These are phyloP conservation scores for Pardosa pseudoannulata DNA, from an alignment of 2,888 invertebrate species.

Conservation along the genomic window DNA sequence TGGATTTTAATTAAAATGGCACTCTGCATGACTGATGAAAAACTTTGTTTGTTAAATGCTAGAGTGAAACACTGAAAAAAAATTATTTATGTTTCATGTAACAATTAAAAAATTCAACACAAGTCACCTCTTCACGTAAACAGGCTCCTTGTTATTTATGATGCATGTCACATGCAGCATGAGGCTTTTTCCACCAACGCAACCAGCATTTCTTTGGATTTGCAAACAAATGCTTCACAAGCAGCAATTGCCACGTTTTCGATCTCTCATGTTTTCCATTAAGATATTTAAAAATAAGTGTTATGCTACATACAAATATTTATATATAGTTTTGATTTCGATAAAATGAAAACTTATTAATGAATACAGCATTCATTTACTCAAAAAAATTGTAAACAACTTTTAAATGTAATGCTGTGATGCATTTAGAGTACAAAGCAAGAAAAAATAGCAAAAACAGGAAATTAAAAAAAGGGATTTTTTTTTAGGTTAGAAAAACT, in stretches of 20 bases:
- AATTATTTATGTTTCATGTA: neutral
- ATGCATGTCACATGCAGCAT: slow-evolving; percentile 72
- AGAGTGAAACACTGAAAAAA: neutral
- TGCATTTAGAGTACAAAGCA: no score
- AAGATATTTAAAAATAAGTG: neutral
- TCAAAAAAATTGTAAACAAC: no score
- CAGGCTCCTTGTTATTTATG: slow-evolving; percentile 36
- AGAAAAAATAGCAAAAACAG: no score
- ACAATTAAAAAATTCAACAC: slow-evolving; percentile 9
- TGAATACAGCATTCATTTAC: no score
- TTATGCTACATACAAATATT: neutral
- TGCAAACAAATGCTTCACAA: slow-evolving; percentile 52
- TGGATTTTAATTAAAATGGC: neutral
- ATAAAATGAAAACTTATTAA: no score
- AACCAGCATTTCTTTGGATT: slow-evolving; percentile 42
- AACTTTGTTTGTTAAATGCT: neutral
- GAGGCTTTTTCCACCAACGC: slow-evolving; percentile 42
- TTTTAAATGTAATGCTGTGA: no score
- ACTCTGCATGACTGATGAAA: slow-evolving; percentile 19
- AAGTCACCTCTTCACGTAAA: slow-evolving; percentile 20
- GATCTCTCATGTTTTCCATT: neutral
- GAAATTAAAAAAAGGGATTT: no score
- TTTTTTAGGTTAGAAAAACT: no score
- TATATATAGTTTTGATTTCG: no score
- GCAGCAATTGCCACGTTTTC: neutral